phyloP scores from a whole-genome alignment of 2,113 vertebrate species.

The Ascaphus truei region DNA sequence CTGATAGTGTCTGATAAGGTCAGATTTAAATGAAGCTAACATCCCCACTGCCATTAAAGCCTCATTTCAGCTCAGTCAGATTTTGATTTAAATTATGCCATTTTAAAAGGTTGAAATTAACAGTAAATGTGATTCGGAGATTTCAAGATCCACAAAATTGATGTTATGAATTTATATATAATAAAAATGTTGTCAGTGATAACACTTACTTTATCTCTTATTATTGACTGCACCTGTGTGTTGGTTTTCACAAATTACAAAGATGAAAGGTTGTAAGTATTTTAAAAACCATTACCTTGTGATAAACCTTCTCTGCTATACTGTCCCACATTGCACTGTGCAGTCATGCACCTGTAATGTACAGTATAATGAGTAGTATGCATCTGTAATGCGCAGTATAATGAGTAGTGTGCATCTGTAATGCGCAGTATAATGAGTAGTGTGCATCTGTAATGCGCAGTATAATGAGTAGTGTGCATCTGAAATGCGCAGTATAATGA shows the following conservation, averaged over 20 bases:
- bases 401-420: no score
- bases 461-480: no score
- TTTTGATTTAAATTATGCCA: conserved; percentile 1
- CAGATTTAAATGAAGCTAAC: conserved; percentile 11
- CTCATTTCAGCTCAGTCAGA: not conserved
- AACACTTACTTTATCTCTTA: not conserved
- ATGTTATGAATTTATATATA: not conserved
- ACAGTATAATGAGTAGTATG: no score
- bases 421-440: no score
- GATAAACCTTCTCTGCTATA: no score
- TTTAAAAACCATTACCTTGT: no score
- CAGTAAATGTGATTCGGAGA: not conserved
- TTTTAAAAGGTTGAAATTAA: conserved; percentile 23
- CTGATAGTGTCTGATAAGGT: conserved; percentile 1
- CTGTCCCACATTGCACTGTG: no score
- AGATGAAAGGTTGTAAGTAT: not conserved
- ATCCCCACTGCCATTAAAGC: not conserved
- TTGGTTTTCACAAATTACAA: not conserved
- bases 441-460: no score
- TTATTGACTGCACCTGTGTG: not conserved
- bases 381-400: no score
- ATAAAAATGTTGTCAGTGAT: not conserved
- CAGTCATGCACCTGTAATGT: no score
- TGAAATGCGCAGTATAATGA: no score
- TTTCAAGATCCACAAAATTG: not conserved